These are phyloP conservation scores for Julus scandinavius DNA, from an alignment of 2,888 invertebrate genomes.

Conservation along the genomic window DNA sequence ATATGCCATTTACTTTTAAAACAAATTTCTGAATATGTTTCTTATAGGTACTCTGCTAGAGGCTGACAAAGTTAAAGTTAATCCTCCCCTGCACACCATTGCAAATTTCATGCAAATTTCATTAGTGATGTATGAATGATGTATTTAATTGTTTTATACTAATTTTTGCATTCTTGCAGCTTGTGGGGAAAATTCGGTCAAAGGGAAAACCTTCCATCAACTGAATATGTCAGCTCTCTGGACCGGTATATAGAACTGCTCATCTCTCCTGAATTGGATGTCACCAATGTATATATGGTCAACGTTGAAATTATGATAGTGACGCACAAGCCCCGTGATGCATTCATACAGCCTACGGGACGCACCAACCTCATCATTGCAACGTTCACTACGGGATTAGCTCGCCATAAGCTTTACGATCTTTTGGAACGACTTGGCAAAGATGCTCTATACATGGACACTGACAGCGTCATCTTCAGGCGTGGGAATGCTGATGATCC, in stretches of 20 bases:
- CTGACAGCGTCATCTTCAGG: constrained; percentile 64
- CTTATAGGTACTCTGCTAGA: neutral
- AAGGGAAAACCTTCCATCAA: neutral
- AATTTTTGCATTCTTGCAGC: constrained; percentile 39
- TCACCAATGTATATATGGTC: neutral
- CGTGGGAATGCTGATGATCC: constrained; percentile 58
- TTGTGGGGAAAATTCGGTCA: constrained; percentile 50
- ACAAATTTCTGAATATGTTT: neutral
- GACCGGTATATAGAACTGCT: neutral
- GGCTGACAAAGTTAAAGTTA: neutral
- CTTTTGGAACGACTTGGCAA: constrained; percentile 62
- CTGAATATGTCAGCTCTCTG: neutral
- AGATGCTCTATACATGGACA: constrained; percentile 64
- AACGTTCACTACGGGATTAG: constrained; percentile 64
- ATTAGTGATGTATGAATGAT: no score
- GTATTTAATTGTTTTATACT: no score
- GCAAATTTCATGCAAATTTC: no score
- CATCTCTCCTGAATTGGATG: neutral
- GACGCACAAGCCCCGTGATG: neutral
- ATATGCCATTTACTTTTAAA: neutral
- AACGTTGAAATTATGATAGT: constrained; percentile 43
- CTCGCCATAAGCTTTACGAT: constrained; percentile 63
- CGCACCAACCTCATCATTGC: constrained; percentile 63
- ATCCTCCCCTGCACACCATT: neutral
- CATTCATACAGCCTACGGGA: no score